A percentile compares a stretch with the other conserved stretches of the same genome.
Conservation (phyloP, 2,797 vertebrate genomes). For the Clarias platycephalus region DNA sequence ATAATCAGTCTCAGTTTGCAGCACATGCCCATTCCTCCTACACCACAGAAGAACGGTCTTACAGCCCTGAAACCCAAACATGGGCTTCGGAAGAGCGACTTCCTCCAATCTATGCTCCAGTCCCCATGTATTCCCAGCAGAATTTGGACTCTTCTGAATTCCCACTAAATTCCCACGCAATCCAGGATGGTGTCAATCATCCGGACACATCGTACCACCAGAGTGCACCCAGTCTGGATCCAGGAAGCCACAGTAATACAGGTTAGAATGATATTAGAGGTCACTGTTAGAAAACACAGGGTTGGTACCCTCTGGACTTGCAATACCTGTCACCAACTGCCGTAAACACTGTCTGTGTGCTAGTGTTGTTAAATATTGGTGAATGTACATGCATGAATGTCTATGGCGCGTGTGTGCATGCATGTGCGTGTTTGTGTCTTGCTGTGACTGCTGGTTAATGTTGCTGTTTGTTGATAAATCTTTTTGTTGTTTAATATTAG, state of each 20-base stretch:
- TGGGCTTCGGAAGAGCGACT: constrained; percentile 24
- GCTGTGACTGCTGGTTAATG: not conserved
- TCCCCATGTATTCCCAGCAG: constrained; percentile 44
- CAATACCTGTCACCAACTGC: not conserved
- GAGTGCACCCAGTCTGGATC: not conserved
- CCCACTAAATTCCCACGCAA: not conserved
- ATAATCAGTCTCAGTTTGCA: constrained; percentile 8
- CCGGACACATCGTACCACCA: not conserved
- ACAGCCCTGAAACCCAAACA: constrained; percentile 9
- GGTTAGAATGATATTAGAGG: constrained; percentile 25
- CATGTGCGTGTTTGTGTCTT: not conserved
- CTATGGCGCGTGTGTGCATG: not conserved
- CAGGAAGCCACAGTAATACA: constrained; percentile 18
- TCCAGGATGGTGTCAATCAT: constrained; percentile 9
- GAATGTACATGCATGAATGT: not conserved
- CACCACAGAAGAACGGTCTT: constrained; percentile 16
- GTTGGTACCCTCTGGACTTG: not conserved
- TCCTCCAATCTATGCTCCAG: constrained; percentile 41
- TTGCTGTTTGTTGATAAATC: not conserved
- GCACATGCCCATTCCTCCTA: not conserved
- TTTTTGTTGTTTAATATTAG: too few relatives aligned
- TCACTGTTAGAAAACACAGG: not conserved
- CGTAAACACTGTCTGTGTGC: not conserved
- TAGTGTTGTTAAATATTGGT: not conserved
- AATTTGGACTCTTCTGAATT: constrained; percentile 15